Evolutionary conservation across 2,113 vertebrate genomes (phyloP).

Genomic region (Microcebus griseorufus): DNA sequence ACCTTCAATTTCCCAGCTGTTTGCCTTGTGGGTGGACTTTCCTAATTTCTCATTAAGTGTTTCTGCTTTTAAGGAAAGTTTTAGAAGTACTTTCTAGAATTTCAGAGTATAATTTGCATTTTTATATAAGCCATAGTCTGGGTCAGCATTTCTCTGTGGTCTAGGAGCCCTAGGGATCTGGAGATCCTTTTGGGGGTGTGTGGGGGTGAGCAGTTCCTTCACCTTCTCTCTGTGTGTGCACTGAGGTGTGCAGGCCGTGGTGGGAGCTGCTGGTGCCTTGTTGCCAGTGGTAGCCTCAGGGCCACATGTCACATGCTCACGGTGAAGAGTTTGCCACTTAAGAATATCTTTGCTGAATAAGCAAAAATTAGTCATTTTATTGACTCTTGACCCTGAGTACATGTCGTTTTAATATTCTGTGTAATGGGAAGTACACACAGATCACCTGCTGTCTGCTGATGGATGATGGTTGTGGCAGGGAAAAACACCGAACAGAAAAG

Average conservation of each 20-base stretch:
- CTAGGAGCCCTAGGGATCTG: background rate
- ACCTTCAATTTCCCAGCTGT: background rate
- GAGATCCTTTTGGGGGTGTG: background rate
- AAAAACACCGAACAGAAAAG: no score
- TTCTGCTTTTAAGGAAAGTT: conserved; percentile 8
- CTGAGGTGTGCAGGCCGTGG: no score
- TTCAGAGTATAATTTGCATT: background rate
- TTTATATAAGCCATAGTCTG: background rate
- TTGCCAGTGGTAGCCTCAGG: background rate
- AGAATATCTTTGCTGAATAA: background rate
- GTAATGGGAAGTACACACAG: background rate
- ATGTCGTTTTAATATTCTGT: background rate
- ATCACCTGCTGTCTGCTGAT: background rate
- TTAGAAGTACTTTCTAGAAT: background rate
- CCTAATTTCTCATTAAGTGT: background rate
- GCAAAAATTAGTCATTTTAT: background rate
- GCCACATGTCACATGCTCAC: fast-evolving
- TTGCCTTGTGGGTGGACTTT: background rate
- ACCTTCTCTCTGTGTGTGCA: background rate
- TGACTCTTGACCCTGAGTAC: background rate
- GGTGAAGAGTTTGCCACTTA: fast-evolving
- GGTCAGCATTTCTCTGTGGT: background rate
- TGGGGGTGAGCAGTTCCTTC: background rate
- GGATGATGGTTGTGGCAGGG: background rate
- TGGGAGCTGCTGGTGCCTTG: background rate